Conservation (phyloP, 2,113 vertebrate species). For the Cyprinodon tularosa region DNA sequence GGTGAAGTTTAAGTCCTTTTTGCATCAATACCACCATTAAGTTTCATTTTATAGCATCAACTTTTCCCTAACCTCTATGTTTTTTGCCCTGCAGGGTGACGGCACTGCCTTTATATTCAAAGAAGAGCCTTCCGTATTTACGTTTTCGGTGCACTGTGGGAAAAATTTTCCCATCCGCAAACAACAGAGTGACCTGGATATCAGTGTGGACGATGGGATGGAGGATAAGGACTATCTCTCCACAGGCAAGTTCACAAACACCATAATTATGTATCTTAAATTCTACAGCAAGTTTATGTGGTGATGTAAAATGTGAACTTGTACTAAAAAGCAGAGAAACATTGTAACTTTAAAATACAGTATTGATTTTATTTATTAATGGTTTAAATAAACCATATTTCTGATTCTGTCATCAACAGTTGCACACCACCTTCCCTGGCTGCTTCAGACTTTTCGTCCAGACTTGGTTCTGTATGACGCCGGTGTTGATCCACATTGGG, state of each 20-base stretch:
- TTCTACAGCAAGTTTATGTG: neutral
- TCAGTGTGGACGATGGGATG: slow-evolving; percentile 57
- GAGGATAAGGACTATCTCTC: slow-evolving; percentile 66
- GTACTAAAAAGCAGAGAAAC: neutral
- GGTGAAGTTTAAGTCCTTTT: slow-evolving; percentile 36
- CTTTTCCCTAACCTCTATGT: neutral
- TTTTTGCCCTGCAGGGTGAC: slow-evolving; percentile 59
- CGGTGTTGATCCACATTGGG: slow-evolving; percentile 67
- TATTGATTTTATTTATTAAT: too few species aligned
- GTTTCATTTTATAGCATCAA: neutral
- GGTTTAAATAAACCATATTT: neutral
- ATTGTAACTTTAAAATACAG: too few species aligned
- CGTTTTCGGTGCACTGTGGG: slow-evolving; percentile 73
- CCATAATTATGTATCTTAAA: neutral
- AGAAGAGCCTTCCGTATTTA: slow-evolving; percentile 70
- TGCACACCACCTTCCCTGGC: slow-evolving; percentile 61
- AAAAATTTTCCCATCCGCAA: slow-evolving; percentile 72
- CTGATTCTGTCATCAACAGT: slow-evolving; percentile 29
- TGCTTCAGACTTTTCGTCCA: slow-evolving; percentile 67
- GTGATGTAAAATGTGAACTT: neutral
- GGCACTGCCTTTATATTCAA: slow-evolving; percentile 73
- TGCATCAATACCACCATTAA: neutral
- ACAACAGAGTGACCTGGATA: slow-evolving; percentile 69
- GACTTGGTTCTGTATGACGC: slow-evolving; percentile 71
- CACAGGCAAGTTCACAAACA: slow-evolving; percentile 41